Conservation (phyloP, 92 coral and sea anemone species). For the Umimayanthus kanabou region DNA sequence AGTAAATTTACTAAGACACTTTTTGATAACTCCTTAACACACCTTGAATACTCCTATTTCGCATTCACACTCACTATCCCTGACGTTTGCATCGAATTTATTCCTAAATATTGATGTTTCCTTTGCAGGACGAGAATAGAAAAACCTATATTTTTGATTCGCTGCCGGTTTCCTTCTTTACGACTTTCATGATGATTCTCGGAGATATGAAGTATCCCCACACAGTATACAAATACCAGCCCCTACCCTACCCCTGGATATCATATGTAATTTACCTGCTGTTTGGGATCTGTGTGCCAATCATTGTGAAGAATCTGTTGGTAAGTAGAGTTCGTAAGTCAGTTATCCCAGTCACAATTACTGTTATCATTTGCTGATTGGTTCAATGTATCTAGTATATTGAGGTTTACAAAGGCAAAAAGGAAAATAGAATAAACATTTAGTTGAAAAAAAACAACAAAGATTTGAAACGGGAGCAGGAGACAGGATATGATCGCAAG, state of each 20-base stretch:
- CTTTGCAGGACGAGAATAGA: slow-evolving; percentile 29
- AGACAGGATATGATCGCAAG: too few relatives aligned
- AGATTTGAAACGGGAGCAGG: too few relatives aligned
- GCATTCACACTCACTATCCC: too few relatives aligned
- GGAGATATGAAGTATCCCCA: slow-evolving; percentile 95
- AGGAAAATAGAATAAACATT: background rate
- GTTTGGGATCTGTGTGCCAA: slow-evolving; percentile 89
- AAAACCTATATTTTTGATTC: slow-evolving; percentile 58
- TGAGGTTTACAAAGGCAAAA: too few relatives aligned
- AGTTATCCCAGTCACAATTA: too few relatives aligned
- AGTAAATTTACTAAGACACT: too few relatives aligned
- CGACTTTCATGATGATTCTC: slow-evolving; percentile 88
- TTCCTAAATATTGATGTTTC: background rate
- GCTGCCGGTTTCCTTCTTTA: slow-evolving; percentile 78
- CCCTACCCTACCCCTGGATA: slow-evolving; percentile 77
- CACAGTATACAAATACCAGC: slow-evolving; percentile 86
- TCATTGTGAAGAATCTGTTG: slow-evolving; percentile 86
- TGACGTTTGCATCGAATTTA: background rate
- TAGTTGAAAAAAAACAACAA: too few relatives aligned
- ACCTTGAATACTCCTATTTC: too few relatives aligned
- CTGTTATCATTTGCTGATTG: too few relatives aligned
- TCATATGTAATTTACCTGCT: slow-evolving; percentile 78
- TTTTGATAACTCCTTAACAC: too few relatives aligned
- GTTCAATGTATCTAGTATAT: too few relatives aligned
- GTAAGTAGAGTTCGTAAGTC: slow-evolving; percentile 44